Percentiles rank a stretch among this genome's conserved stretches.
Conservation (phyloP, 2,113 vertebrate species). For the Actenoides lindsayi region DNA sequence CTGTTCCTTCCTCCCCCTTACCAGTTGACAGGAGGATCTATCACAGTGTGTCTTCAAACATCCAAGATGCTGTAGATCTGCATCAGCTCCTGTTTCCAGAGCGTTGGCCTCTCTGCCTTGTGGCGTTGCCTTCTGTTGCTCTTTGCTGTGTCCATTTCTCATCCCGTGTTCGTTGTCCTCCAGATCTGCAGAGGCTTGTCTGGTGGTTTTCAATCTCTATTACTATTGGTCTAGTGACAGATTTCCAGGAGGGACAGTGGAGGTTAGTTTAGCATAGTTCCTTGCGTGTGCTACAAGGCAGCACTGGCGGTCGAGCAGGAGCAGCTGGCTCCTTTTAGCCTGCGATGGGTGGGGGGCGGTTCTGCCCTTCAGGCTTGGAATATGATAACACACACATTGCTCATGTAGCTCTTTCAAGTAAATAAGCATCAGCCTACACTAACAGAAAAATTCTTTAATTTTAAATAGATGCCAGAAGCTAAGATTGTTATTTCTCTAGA, state of each 20-base stretch:
- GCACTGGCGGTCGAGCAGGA: not conserved
- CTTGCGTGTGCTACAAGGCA: not conserved
- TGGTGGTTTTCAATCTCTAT: not conserved
- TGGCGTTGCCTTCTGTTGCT: rapidly evolving
- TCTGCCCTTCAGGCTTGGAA: conserved; percentile 28
- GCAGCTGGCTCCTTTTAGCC: not conserved
- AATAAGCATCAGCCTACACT: not conserved
- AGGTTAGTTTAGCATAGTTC: not conserved
- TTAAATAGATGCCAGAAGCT: not conserved
- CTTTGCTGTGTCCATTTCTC: not conserved
- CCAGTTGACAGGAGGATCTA: not conserved
- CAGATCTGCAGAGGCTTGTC: not conserved
- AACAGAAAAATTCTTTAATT: not conserved
- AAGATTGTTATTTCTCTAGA: not conserved
- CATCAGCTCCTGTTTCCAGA: rapidly evolving
- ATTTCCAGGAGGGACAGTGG: not conserved
- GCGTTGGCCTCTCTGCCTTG: not conserved
- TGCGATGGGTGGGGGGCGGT: not conserved
- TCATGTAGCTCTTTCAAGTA: not conserved
- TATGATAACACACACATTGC: not conserved
- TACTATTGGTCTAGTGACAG: not conserved
- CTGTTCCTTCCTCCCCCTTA: not conserved
- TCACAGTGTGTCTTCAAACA: not conserved
- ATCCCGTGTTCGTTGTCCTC: not conserved
- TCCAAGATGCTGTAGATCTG: rapidly evolving